Conservation (phyloP, 2,888 invertebrate genomes). For the Pristionchus maxplancki region DNA sequence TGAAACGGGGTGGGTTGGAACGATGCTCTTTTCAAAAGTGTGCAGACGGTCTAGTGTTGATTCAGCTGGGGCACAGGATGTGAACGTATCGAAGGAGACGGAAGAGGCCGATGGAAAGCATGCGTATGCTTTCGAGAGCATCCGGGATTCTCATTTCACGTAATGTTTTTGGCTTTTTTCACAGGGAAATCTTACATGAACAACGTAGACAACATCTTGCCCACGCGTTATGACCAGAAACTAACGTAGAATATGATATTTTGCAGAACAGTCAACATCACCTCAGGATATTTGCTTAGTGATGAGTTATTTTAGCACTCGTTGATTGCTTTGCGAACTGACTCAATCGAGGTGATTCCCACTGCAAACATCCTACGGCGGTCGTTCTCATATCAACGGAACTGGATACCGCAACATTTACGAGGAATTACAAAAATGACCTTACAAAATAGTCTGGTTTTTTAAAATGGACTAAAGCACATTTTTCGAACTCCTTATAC, state of each 20-base stretch:
- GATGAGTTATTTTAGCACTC: background rate
- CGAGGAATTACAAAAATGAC: no score
- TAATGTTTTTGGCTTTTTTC: no score
- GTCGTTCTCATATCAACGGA: no score
- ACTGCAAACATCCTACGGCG: background rate
- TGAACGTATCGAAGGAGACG: background rate
- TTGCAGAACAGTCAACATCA: background rate
- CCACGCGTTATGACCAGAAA: background rate
- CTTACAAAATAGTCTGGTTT: no score
- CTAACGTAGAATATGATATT: background rate
- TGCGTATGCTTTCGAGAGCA: no score
- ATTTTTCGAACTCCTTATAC: no score
- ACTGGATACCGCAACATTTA: no score
- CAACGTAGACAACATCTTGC: no score
- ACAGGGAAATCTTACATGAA: no score
- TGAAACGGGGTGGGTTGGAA: background rate
- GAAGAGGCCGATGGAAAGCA: no score
- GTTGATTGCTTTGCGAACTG: background rate
- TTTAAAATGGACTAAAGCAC: no score
- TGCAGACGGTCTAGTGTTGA: background rate
- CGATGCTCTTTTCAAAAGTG: background rate
- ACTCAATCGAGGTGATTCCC: background rate
- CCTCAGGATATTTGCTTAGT: background rate
- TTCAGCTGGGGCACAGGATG: background rate
- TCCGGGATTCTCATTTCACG: no score